Evolutionary conservation across 30 jellyfish, hydroid and myxozoan genomes (phyloP).

Genomic region (Mastigias papua): DNA sequence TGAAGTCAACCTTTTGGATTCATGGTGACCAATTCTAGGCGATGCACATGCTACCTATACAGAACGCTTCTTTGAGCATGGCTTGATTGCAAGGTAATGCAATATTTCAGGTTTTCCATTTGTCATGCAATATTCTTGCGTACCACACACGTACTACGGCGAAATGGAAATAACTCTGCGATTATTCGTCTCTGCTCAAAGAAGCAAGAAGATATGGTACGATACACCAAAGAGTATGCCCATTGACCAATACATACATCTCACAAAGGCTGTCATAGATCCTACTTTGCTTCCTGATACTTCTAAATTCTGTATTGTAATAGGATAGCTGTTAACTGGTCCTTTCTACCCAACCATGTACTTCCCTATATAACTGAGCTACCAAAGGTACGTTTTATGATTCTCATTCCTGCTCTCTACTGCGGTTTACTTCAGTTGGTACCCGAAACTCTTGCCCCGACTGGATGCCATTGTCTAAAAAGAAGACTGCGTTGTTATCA

Average conservation of each 20-base stretch:
- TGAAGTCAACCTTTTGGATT: not conserved
- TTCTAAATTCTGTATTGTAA: too few relatives aligned
- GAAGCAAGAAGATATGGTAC: not conserved
- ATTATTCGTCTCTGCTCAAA: not conserved
- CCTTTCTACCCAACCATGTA: too few relatives aligned
- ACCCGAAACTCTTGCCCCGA: too few relatives aligned
- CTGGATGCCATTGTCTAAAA: too few relatives aligned
- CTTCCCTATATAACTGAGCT: too few relatives aligned
- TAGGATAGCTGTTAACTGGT: too few relatives aligned
- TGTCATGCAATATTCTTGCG: not conserved
- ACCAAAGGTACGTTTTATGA: too few relatives aligned
- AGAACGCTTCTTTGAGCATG: not conserved
- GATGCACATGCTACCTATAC: not conserved
- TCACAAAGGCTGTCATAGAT: not conserved
- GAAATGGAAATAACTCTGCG: constrained; percentile 12
- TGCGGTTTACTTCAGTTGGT: too few relatives aligned
- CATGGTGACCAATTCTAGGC: constrained; percentile 12
- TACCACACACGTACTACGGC: constrained; percentile 11
- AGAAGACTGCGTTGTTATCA: too few relatives aligned
- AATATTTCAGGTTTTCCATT: not conserved
- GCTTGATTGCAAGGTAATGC: not conserved
- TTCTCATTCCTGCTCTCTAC: too few relatives aligned
- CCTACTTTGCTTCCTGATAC: constrained; percentile 2
- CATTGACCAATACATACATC: constrained; percentile 12
- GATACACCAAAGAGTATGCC: constrained; percentile 8